phyloP scores from a whole-genome alignment of 2,113 vertebrate species.

The Silurus meridionalis region DNA sequence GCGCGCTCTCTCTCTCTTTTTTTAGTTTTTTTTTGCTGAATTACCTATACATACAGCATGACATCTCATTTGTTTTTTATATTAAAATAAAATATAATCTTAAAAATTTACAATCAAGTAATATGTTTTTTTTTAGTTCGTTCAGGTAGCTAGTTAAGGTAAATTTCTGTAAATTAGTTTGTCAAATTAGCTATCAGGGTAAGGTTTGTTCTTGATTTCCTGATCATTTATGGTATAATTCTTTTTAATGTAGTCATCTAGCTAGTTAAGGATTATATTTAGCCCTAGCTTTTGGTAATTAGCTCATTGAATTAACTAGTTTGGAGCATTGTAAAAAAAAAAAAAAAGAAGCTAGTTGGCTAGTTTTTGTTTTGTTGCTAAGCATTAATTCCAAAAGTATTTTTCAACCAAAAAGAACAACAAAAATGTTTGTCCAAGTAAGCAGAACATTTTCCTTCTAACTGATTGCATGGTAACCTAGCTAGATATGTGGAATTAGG shows the following conservation, averaged over 20 bases:
- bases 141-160: not conserved
- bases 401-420: not conserved
- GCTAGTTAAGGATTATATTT: not conserved
- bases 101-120: not conserved
- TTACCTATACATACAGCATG: not conserved
- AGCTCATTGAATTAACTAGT: not conserved
- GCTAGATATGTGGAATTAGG: not conserved
- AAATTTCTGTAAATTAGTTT: not conserved
- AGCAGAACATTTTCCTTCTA: not conserved
- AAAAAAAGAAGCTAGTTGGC: not conserved
- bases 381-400: not conserved
- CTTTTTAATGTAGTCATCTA: not conserved
- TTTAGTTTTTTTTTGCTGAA: not conserved
- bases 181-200: not conserved
- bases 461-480: not conserved
- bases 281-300: not conserved
- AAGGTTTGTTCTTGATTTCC: not conserved
- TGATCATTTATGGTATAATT: not conserved
- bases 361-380: not conserved
- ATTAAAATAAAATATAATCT: not conserved
- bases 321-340: not conserved
- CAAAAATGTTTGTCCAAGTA: not conserved
- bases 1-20: not conserved
- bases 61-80: not conserved
- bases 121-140: not conserved